phyloP scores from a whole-genome alignment of 1,140 invertebrate genomes.

The Dinoponera quadriceps region DNA sequence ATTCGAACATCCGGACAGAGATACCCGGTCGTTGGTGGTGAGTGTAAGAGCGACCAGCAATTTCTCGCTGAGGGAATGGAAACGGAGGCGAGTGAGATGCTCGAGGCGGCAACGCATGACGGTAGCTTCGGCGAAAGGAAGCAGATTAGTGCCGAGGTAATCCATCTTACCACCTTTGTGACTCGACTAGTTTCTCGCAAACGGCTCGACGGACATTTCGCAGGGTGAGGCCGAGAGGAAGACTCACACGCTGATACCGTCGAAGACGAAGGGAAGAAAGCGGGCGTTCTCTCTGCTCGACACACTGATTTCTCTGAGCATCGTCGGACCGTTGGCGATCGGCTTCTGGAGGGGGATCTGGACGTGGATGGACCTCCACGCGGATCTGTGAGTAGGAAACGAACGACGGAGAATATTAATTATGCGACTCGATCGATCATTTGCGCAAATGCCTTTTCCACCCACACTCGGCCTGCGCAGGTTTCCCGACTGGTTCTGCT shows the following conservation, averaged over 20 bases:
- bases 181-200: conserved; percentile 2
- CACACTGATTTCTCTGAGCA: conserved; percentile 56
- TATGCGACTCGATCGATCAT: no score
- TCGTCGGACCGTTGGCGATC: conserved; percentile 88
- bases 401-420: no score
- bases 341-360: conserved; percentile 89
- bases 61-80: neutral
- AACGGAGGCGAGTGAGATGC: no score
- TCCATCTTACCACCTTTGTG: neutral
- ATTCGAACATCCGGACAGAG: conserved; percentile 7
- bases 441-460: neutral
- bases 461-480: conserved; percentile 42
- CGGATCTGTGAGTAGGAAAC: conserved; percentile 70
- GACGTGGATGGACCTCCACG: conserved; percentile 87
- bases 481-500: conserved; percentile 84
- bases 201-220: neutral
- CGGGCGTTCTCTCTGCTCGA: conserved; percentile 65
- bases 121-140: neutral
- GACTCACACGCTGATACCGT: no score
- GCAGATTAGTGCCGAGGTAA: conserved; percentile 19
- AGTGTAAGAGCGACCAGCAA: neutral
- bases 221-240: neutral
- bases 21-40: neutral
- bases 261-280: conserved; percentile 56
- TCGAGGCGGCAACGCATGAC: neutral